These are phyloP conservation scores for Antrozous pallidus DNA, from an alignment of 2,797 vertebrate species.

Conservation along the genomic window DNA sequence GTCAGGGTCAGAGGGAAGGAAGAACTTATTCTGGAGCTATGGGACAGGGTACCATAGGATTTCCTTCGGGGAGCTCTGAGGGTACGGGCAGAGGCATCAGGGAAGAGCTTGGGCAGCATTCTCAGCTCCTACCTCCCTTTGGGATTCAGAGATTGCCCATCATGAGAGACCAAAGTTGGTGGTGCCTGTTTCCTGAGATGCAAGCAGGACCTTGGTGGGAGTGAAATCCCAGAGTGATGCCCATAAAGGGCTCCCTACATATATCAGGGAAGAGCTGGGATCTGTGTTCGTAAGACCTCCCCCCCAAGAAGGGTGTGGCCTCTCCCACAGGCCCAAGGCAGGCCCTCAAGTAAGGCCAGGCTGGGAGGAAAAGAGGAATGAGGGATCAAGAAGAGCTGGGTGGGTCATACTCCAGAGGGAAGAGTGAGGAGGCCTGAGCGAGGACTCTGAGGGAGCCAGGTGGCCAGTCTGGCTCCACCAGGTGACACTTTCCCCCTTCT, in stretches of 20 bases:
- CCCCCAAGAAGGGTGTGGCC: not conserved
- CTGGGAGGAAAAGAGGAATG: not conserved
- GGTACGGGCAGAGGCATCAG: not conserved
- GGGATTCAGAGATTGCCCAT: not conserved
- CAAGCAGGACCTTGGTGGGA: not conserved
- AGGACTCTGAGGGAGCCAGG: not conserved
- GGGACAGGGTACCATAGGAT: not conserved
- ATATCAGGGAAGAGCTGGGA: not conserved
- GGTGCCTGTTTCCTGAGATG: not conserved
- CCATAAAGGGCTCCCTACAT: not conserved
- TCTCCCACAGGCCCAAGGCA: not conserved
- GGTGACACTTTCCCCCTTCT: conserved; percentile 56
- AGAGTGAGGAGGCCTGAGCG: not conserved
- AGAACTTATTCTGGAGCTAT: not conserved
- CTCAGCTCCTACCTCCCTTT: not conserved
- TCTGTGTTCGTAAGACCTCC: not conserved
- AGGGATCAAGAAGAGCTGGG: not conserved
- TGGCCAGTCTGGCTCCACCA: not conserved
- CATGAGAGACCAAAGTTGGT: not conserved
- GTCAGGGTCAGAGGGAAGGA: not conserved
- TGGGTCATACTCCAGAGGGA: not conserved
- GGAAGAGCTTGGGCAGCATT: not conserved
- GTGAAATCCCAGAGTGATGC: not conserved
- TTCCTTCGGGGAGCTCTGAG: not conserved
- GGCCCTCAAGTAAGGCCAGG: not conserved